A percentile compares a stretch with the other conserved stretches of the same genome.
Evolutionary conservation across 2,888 invertebrate genomes (phyloP).

Genomic region (Isotomurus palustris): DNA sequence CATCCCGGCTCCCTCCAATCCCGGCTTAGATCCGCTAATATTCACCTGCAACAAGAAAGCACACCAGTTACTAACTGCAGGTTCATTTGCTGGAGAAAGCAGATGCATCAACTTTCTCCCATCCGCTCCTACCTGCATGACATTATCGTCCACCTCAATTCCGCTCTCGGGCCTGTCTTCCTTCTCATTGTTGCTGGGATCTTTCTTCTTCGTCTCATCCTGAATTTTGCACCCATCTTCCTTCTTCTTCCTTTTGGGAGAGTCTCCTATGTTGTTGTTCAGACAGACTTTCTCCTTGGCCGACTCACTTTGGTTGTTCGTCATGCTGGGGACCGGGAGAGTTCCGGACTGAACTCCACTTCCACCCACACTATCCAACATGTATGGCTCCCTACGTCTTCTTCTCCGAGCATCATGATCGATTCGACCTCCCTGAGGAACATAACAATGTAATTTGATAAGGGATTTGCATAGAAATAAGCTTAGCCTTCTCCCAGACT

Average conservation of each 20-base stretch:
- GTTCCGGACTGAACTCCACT: conserved; percentile 45
- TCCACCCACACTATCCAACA: conserved; percentile 46
- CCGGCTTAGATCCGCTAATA: conserved; percentile 38
- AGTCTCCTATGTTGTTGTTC: conserved; percentile 43
- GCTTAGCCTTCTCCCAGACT: neutral
- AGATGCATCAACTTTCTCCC: neutral
- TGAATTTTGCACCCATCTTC: conserved; percentile 19
- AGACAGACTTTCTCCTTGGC: conserved; percentile 43
- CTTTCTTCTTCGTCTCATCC: conserved; percentile 31
- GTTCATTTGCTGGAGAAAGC: neutral
- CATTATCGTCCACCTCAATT: conserved; percentile 64
- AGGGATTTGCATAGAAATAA: neutral
- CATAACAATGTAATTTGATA: neutral
- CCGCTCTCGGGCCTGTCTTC: conserved; percentile 50
- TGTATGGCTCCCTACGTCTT: conserved; percentile 54
- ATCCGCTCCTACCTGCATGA: conserved; percentile 50
- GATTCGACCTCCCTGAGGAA: conserved; percentile 55
- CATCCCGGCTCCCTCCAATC: conserved; percentile 14
- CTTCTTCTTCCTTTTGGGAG: conserved; percentile 31
- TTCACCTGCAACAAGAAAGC: conserved; percentile 31
- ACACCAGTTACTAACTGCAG: neutral
- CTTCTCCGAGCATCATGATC: conserved; percentile 57
- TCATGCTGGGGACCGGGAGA: conserved; percentile 50
- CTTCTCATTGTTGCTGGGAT: conserved; percentile 38
- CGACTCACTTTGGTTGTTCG: conserved; percentile 50